Evolutionary conservation across 2,888 invertebrate species (phyloP), one percentile per base, ranked within the genome.

Genomic region (Prionchulus punctatus): DNA sequence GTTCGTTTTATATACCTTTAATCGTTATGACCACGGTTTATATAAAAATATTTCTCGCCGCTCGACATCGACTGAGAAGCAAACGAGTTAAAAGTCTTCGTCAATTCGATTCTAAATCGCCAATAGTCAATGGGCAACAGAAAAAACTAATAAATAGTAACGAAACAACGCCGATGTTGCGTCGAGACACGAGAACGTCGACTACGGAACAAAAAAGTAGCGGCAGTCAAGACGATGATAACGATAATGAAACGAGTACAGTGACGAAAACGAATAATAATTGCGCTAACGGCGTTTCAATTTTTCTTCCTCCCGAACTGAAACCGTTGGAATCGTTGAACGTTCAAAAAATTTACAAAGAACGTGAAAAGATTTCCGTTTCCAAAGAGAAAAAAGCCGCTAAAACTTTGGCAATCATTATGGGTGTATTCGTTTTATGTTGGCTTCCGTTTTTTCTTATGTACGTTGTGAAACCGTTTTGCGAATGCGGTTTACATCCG

Each of bases 1-100:
- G 92, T 36, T 91, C 91, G 0, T 94, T 94, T 76, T 94, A 85
- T 76, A 87, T 92, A 63, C 92, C 94, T 1, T 75, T 94, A 64
- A 76, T 86, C 59, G 85, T 94, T 65, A 92, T 96, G 92, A 85
- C 90, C 54, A 84, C 88, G 69, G 91, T 94, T 12, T 94, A 96
- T 73, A 80, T 90, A 60, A 89, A 92, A 77, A 94, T 96, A 68
- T 96, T 86, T 73, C 78, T 90, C 64, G 91, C 94, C 1, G 91
- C 92, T 1, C 80, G 87, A 60, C 80, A 86, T 65, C 77, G 94
- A 12, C 67, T 75, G 30, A 65, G 71, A 12, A 69, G 70, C 28
- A 36, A 43, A 53, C 30, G 51, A 7, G 23, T 12, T 7, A 23
- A 23, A 21, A 45, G 15, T 23, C 15, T 45, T 45, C 47, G 47